A percentile compares a stretch with the other conserved stretches of the same genome.
Conservation (phyloP, 1,140 invertebrate genomes). For the Bombus pascuorum region DNA sequence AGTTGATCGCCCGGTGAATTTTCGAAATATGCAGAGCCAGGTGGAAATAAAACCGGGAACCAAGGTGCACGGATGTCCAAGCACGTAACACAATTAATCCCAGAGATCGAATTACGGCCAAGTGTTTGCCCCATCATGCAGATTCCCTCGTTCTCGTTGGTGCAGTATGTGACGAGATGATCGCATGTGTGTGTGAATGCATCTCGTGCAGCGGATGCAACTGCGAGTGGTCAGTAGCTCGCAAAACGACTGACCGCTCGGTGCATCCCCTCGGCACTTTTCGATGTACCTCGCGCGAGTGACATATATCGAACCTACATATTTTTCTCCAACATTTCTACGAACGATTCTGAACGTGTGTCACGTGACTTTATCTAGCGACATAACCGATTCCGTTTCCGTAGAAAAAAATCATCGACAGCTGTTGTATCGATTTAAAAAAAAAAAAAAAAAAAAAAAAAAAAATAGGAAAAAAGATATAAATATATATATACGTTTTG, state of each 20-base stretch:
- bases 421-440: not conserved
- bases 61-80: not conserved
- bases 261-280: constrained; percentile 63
- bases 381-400: not conserved
- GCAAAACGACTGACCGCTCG: constrained; percentile 78
- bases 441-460: not conserved
- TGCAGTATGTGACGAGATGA: constrained; percentile 71
- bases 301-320: constrained; percentile 19
- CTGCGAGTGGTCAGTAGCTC: constrained; percentile 79
- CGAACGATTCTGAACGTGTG: too few species aligned
- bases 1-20: not conserved
- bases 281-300: constrained; percentile 40
- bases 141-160: constrained; percentile 75
- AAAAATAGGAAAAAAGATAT: accelerated
- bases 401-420: not conserved
- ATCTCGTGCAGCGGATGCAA: constrained; percentile 80
- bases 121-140: constrained; percentile 54
- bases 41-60: not conserved
- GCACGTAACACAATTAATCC: constrained; percentile 18
- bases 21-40: not conserved
- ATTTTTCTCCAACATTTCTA: constrained; percentile 23
- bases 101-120: constrained; percentile 53
- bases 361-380: not conserved
- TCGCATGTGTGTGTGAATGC: constrained; percentile 77
- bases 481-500: not conserved